A percentile compares a stretch with the other conserved stretches of the same genome.
Evolutionary conservation across 2,113 vertebrate genomes (phyloP).

Genomic region (Tympanuchus pallidicinctus): DNA sequence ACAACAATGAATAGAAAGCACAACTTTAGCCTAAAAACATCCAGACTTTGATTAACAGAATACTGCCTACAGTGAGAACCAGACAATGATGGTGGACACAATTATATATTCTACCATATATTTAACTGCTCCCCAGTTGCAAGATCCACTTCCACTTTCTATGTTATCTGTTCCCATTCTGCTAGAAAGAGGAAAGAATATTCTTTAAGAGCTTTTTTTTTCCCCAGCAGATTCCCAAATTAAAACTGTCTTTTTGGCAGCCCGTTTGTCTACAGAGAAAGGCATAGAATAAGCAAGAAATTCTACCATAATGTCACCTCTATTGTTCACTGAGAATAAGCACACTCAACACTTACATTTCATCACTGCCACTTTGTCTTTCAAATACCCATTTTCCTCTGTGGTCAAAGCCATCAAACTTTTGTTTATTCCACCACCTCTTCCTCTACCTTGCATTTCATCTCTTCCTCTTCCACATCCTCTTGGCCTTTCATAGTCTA

Average conservation of each 20-base stretch:
- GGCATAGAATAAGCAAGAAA: background rate
- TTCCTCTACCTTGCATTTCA: slow-evolving; percentile 79
- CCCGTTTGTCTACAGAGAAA: background rate
- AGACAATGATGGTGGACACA: background rate
- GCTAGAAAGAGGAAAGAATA: slow-evolving; percentile 62
- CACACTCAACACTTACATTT: slow-evolving; percentile 77
- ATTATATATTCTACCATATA: slow-evolving; percentile 52
- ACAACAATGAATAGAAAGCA: background rate
- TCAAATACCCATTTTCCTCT: slow-evolving; percentile 88
- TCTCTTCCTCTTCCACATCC: slow-evolving; percentile 73
- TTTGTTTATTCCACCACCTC: slow-evolving; percentile 75
- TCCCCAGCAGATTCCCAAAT: background rate
- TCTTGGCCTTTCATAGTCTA: slow-evolving; percentile 71
- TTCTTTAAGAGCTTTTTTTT: background rate
- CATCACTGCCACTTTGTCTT: slow-evolving; percentile 79
- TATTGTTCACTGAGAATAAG: background rate
- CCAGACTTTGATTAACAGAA: background rate
- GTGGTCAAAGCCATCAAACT: slow-evolving; percentile 77
- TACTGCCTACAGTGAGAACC: background rate
- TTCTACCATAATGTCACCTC: background rate
- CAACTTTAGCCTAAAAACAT: background rate
- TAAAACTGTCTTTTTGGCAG: background rate
- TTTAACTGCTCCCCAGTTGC: slow-evolving; percentile 81
- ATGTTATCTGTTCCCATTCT: slow-evolving; percentile 81
- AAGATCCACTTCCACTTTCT: slow-evolving; percentile 79